Base-by-base conservation (phyloP, 1,140 invertebrate species). In the Bombus sibiricus region DNA sequence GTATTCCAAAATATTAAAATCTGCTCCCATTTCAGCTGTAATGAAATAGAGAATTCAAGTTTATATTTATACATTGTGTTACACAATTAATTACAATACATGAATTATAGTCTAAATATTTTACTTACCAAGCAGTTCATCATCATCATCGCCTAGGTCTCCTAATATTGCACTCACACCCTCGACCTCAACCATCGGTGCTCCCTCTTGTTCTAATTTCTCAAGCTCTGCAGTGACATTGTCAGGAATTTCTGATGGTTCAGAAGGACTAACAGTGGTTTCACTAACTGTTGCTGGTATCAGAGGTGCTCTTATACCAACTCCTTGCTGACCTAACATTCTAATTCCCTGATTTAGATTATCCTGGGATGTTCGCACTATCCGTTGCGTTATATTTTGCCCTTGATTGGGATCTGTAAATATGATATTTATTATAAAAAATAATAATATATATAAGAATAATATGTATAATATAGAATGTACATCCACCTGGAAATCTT, bases 1-100 rank as follows among this genome's bases (percentile, higher is more conserved):
- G 95, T 99, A 99, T 94, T 99, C 98, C 64, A 99, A 94, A 91
- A 99, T 99, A 94, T 99, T 99, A 95, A 99, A 99, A 94, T 99
- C 98, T 92, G 98, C 97, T 28, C 98, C 98, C 96, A 98, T 98
- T 96, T 98, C 97, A 57, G 97, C 98, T 96, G 96, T 95, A 88
- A 96, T 92, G 32, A 83, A 68, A 77, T 28, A 81, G 84, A 37
- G 69, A 75, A 84, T 86, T n/a, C 8, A 66, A n/a, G 22, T 25
- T 64, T 43, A 32, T 9, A 1, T 5, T 34, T 22, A 47, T 0
- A 80, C 18, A 72, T 4, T 6, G 4, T 9, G 2, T 66, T 18
- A 18, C 13, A 28, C 25, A n/a, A 41, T 28, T 18, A 62, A 28
- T 22, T 22, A 53, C 9, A 15, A 64, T n/a, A 32, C n/a, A 64